Evolutionary conservation across 53 echinoderm and acorn worm genomes (phyloP).

Genomic region (Crossaster papposus): DNA sequence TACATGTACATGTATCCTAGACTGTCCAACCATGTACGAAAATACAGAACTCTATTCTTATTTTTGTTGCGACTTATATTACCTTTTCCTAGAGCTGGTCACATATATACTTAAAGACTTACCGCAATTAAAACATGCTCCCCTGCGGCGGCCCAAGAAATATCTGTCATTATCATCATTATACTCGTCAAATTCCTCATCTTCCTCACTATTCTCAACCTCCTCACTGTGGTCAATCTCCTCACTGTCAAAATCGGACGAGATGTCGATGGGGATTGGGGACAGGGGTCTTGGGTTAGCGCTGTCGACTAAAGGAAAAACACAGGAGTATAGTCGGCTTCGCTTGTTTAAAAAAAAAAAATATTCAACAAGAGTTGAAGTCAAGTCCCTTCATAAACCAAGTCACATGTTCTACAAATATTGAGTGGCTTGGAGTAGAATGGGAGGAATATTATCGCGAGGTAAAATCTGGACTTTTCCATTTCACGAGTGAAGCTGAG

Average conservation of each 20-base stretch:
- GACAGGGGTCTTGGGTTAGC: conserved; percentile 2
- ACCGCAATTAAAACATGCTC: conserved; percentile 65
- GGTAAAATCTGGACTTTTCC: no score
- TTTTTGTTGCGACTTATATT: no score
- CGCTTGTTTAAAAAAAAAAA: neutral
- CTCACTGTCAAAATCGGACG: conserved; percentile 39
- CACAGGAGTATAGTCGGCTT: neutral
- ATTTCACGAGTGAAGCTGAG: no score
- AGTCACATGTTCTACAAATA: no score
- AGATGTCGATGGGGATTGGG: conserved; percentile 44
- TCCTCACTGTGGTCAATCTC: conserved; percentile 43
- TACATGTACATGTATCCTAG: no score
- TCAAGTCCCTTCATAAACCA: no score
- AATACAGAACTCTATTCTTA: no score
- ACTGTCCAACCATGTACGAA: no score
- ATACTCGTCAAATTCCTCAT: conserved; percentile 16
- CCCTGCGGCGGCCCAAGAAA: conserved; percentile 47
- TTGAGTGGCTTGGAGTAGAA: no score
- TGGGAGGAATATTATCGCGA: no score
- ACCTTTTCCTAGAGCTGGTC: no score
- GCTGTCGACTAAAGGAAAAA: neutral
- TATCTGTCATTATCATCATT: conserved; percentile 12
- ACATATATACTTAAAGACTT: neutral
- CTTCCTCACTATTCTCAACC: conserved; percentile 3
- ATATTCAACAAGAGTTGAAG: no score